Evolutionary conservation across 2,888 invertebrate genomes (phyloP).

Genomic region (Watsonalla cultraria): DNA sequence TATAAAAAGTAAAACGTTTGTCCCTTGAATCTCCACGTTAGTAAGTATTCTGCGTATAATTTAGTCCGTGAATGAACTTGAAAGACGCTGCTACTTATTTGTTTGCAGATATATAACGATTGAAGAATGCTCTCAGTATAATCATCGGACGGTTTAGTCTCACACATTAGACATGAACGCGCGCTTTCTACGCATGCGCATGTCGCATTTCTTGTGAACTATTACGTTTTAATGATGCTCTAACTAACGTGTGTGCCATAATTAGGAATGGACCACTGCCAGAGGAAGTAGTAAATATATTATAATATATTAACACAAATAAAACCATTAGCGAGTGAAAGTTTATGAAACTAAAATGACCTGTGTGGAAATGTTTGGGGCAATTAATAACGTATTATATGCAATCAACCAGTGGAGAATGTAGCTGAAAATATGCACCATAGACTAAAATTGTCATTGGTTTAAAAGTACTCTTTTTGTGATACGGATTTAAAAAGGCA

Average conservation of each 20-base stretch:
- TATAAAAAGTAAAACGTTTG: no score
- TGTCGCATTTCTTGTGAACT: background rate
- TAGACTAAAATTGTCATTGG: no score
- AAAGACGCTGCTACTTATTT: no score
- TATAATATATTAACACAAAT: background rate
- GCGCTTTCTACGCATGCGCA: slow-evolving; percentile 4
- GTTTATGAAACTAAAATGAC: background rate
- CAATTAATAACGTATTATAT: slow-evolving; percentile 12
- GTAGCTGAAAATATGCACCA: no score
- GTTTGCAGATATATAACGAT: no score
- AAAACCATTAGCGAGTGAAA: background rate
- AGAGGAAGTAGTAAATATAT: background rate
- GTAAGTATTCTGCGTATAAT: no score
- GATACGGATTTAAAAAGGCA: no score
- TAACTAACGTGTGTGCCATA: background rate
- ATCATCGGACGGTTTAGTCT: background rate
- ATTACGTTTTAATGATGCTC: background rate
- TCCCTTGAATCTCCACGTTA: no score
- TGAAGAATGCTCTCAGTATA: background rate
- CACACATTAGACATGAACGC: slow-evolving; percentile 35
- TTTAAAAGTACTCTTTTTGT: no score
- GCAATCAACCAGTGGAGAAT: no score
- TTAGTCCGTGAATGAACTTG: no score
- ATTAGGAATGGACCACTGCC: background rate
- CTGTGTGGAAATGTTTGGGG: slow-evolving; percentile 8